Evolutionary conservation across 2,113 vertebrate genomes (phyloP).

Genomic region (Cromileptes altivelis): DNA sequence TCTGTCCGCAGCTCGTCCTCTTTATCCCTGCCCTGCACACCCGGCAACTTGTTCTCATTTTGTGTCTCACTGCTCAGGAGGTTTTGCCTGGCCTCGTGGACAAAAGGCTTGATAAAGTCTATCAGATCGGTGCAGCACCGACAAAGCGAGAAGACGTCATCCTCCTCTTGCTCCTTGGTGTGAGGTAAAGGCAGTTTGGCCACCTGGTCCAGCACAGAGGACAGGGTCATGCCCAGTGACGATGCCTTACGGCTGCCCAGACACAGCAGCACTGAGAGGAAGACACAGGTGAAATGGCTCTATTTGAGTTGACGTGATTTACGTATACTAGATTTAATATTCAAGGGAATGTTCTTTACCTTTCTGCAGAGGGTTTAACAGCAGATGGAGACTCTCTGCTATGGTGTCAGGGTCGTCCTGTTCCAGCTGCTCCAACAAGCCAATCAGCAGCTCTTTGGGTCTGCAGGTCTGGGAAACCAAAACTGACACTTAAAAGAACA

Average conservation of each 20-base stretch:
- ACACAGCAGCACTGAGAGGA: constrained; percentile 87
- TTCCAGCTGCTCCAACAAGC: constrained; percentile 95
- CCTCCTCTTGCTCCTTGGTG: constrained; percentile 90
- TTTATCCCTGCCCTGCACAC: constrained; percentile 21
- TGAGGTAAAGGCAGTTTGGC: constrained; percentile 90
- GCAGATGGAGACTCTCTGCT: constrained; percentile 87
- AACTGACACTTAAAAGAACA: constrained; percentile 14
- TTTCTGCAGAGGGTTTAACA: constrained; percentile 92
- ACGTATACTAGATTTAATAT: not conserved
- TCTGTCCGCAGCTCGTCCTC: constrained; percentile 91
- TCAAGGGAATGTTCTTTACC: constrained; percentile 78
- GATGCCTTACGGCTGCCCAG: constrained; percentile 91
- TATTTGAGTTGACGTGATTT: not conserved
- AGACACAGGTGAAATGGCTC: not conserved
- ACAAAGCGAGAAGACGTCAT: constrained; percentile 90
- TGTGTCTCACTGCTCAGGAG: constrained; percentile 44
- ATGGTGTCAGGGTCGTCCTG: constrained; percentile 87
- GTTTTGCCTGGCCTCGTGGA: constrained; percentile 84
- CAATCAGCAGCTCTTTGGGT: constrained; percentile 95
- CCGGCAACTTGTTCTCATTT: not conserved
- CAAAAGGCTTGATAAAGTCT: constrained; percentile 90
- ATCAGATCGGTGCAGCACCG: constrained; percentile 89
- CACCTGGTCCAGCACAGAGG: constrained; percentile 91
- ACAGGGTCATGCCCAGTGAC: constrained; percentile 92
- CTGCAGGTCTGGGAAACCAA: constrained; percentile 89